Conservation (phyloP, 92 coral and sea anemone genomes). For the Metridium senile region DNA sequence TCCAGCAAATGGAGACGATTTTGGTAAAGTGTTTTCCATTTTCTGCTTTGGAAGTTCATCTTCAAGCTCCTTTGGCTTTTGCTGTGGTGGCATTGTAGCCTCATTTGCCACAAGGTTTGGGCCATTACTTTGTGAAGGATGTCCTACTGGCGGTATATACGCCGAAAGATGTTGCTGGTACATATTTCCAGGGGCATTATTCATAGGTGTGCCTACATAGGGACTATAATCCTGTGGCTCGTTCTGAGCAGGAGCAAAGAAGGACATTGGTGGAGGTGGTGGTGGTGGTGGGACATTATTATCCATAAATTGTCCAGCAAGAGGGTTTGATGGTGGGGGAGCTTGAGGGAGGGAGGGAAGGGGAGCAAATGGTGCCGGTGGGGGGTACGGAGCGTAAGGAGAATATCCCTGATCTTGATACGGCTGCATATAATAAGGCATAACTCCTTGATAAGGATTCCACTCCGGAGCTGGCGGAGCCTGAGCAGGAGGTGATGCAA, state of each 20-base stretch:
- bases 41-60: constrained; percentile 2
- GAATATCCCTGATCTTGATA: constrained; percentile 13
- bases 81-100: constrained; percentile 8
- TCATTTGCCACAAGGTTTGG: constrained; percentile 6
- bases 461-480: constrained; percentile 17
- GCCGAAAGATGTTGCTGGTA: not conserved
- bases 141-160: not conserved
- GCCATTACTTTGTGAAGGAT: constrained; percentile 5
- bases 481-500: constrained; percentile 39
- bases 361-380: constrained; percentile 7
- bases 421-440: constrained; percentile 23
- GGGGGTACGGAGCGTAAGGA: constrained; percentile 13
- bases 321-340: constrained; percentile 16
- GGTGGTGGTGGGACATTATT: not conserved
- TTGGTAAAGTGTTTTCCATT: not conserved
- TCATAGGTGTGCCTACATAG: constrained; percentile 27
- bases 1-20: constrained; percentile 31
- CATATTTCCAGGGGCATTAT: not conserved
- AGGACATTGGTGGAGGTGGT: constrained; percentile 13
- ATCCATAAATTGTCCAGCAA: constrained; percentile 18
- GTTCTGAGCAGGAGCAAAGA: constrained; percentile 13
- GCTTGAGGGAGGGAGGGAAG: constrained; percentile 4
- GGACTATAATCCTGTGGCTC: constrained; percentile 23
- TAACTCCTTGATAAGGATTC: constrained; percentile 17
- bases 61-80: not conserved